Conservation (phyloP, 2,888 invertebrate species). For the Entomobrya multifasciata region DNA sequence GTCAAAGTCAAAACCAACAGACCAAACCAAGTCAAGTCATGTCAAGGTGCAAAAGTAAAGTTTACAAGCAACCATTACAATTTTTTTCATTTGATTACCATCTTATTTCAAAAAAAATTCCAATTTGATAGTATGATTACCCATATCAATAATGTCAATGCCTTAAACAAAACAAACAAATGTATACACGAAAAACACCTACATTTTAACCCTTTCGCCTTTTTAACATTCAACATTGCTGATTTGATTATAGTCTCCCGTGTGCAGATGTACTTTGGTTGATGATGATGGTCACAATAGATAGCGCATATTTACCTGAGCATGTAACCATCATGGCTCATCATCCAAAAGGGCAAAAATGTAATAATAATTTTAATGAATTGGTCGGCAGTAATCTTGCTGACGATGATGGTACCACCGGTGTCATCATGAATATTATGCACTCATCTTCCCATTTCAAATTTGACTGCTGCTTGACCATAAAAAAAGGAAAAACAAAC, state of each 20-base stretch:
- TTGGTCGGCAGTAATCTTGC: conserved; percentile 10
- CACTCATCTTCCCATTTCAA: conserved; percentile 9
- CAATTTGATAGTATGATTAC: too few species aligned
- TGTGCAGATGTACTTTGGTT: too few species aligned
- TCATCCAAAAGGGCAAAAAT: conserved; percentile 28
- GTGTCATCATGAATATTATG: conserved; percentile 33
- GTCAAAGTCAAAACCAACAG: too few species aligned
- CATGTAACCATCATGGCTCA: not conserved
- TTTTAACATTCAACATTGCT: too few species aligned
- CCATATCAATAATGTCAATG: conserved; percentile 19
- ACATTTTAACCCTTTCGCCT: too few species aligned
- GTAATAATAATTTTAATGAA: conserved; percentile 52
- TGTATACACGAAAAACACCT: too few species aligned
- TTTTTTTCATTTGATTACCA: conserved; percentile 2
- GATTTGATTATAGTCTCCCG: too few species aligned
- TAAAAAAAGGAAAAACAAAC: conserved; percentile 41
- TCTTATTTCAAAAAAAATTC: not conserved
- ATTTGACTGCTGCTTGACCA: not conserved
- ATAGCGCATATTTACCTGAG: conserved; percentile 39
- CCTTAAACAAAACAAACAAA: conserved; percentile 29
- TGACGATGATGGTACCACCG: conserved; percentile 17
- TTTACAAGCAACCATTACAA: too few species aligned
- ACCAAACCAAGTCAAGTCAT: too few species aligned
- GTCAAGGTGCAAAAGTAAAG: too few species aligned
- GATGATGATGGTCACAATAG: conserved; percentile 51